Percentiles rank a stretch among this genome's conserved stretches.
Evolutionary conservation across 2,797 vertebrate species (phyloP).

Genomic region (Lacerta agilis): DNA sequence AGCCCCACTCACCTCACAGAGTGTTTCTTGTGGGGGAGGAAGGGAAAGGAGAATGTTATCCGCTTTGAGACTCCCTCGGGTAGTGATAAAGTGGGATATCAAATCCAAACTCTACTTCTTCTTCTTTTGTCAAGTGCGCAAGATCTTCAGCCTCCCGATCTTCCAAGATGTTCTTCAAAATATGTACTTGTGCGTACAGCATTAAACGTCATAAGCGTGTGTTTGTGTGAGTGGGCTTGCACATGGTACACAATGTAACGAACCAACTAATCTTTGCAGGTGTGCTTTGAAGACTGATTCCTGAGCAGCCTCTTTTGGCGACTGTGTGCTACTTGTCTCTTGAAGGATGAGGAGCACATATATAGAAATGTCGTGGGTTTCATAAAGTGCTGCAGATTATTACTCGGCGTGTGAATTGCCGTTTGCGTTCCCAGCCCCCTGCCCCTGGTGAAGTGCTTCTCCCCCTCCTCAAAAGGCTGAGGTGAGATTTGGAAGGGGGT

Average conservation of each 20-base stretch:
- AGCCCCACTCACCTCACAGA: too few species aligned
- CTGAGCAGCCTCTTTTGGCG: conserved; percentile 41
- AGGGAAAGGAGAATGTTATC: too few species aligned
- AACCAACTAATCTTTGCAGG: neutral
- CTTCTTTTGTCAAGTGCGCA: neutral
- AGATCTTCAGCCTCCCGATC: too few species aligned
- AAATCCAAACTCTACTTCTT: too few species aligned
- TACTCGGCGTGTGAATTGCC: conserved; percentile 27
- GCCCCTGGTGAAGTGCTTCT: neutral
- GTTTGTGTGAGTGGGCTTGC: conserved; percentile 57
- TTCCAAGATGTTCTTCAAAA: conserved; percentile 18
- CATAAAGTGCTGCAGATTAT: conserved; percentile 18
- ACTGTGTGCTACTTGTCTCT: conserved; percentile 3
- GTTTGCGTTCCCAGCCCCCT: neutral
- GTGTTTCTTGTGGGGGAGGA: too few species aligned
- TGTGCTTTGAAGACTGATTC: conserved; percentile 10
- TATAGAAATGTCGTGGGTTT: conserved; percentile 39
- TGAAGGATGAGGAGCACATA: conserved; percentile 28
- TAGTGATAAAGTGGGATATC: too few species aligned
- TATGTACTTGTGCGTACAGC: conserved; percentile 57
- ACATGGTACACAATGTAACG: neutral
- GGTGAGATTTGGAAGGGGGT: neutral
- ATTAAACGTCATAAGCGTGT: rapidly evolving
- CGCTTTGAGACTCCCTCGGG: too few species aligned
- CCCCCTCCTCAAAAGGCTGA: neutral